Conservation (phyloP, 1,140 invertebrate genomes). For the Zaprionus nigranus region DNA sequence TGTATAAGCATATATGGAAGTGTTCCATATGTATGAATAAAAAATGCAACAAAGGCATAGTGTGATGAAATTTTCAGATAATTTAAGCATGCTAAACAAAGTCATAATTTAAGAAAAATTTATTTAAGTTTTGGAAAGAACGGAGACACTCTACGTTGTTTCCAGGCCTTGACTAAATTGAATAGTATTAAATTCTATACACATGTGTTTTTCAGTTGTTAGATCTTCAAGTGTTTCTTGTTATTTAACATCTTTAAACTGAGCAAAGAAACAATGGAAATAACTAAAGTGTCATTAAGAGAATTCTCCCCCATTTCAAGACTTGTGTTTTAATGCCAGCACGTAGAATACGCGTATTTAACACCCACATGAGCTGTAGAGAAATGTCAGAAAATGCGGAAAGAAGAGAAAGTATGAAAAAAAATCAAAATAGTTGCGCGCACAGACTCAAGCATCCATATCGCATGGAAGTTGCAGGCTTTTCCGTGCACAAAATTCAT, state of each 20-base stretch:
- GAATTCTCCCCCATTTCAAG: background rate
- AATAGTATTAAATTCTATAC: too few species aligned
- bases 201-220: too few species aligned
- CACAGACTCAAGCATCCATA: slow-evolving; percentile 6
- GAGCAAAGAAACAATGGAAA: too few species aligned
- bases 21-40: background rate
- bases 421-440: slow-evolving; percentile 25
- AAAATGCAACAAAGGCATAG: background rate
- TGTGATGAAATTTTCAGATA: background rate
- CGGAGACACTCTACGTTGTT: background rate
- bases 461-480: slow-evolving; percentile 1
- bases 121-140: background rate
- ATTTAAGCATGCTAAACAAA: background rate
- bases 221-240: too few species aligned
- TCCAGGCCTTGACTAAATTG: too few species aligned
- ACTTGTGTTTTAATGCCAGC: slow-evolving; percentile 14
- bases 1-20: background rate
- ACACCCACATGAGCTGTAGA: slow-evolving; percentile 14
- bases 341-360: slow-evolving; percentile 28
- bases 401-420: slow-evolving; percentile 6
- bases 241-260: too few species aligned
- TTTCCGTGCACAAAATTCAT: slow-evolving; percentile 50
- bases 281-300: background rate
- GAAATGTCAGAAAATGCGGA: slow-evolving; percentile 16
- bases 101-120: background rate